A percentile compares a stretch with the other conserved stretches of the same genome.
Conservation (phyloP, 2,888 invertebrate genomes). For the Leptopterna dolabrata region DNA sequence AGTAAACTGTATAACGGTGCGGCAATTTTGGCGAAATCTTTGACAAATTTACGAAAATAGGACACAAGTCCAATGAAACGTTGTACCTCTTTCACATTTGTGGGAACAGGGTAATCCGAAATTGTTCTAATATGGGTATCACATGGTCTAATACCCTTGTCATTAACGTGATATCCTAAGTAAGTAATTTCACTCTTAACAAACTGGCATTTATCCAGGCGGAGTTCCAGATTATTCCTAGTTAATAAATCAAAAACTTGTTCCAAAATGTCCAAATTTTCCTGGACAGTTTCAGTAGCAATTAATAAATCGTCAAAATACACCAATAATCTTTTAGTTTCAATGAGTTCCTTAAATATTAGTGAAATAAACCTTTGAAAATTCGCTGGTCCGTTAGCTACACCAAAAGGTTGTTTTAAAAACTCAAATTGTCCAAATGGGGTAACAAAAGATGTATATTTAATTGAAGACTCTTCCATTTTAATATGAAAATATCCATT, state of each 20-base stretch:
- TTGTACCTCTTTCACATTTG: background rate
- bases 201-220: background rate
- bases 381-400: conserved; percentile 6
- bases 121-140: background rate
- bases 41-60: background rate
- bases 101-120: background rate
- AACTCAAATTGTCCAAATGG: conserved; percentile 29
- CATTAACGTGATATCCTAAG: too few relatives aligned
- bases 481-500: background rate
- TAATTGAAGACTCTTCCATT: too few relatives aligned
- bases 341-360: too few relatives aligned
- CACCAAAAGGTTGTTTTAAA: conserved; percentile 25
- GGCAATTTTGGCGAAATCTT: background rate
- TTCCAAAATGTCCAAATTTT: too few relatives aligned
- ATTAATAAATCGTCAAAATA: background rate
- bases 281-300: background rate
- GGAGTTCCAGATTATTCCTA: background rate
- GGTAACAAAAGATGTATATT: too few relatives aligned
- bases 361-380: conserved; percentile 5
- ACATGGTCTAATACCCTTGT: background rate
- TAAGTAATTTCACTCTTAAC: background rate
- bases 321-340: background rate
- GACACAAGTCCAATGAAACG: background rate
- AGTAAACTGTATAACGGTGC: background rate
- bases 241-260: background rate